phyloP scores from a whole-genome alignment of 2,797 vertebrate species.

The Moxostoma hubbsi region DNA sequence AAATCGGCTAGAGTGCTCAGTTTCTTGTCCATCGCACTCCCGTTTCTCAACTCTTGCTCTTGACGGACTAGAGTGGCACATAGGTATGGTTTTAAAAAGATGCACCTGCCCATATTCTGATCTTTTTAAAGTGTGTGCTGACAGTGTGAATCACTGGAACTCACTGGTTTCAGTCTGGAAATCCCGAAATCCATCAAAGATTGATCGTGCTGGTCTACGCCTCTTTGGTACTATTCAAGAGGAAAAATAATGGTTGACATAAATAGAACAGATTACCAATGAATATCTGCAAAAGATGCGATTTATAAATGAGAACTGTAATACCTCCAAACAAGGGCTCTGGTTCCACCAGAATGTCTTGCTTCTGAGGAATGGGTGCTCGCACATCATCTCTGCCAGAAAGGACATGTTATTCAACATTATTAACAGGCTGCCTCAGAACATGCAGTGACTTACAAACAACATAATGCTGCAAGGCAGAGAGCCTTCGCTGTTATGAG shows the following conservation, averaged over 20 bases:
- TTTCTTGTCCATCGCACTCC: conserved; percentile 96
- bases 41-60: conserved; percentile 97
- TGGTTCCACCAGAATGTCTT: conserved; percentile 97
- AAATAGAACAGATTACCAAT: not conserved
- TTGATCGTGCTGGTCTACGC: conserved; percentile 94
- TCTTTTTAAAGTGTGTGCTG: not conserved
- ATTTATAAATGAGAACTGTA: not conserved
- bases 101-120: not conserved
- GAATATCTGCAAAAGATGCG: not conserved
- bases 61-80: conserved; percentile 86
- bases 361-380: conserved; percentile 98
- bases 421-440: not conserved
- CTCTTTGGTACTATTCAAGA: conserved; percentile 89
- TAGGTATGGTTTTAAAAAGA: conserved; percentile 2
- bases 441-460: conserved; percentile 9
- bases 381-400: conserved; percentile 90
- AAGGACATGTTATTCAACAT: conserved; percentile 35
- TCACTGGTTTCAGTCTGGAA: conserved; percentile 99
- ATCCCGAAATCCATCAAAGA: conserved; percentile 98
- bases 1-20: conserved; percentile 97
- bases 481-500: not conserved
- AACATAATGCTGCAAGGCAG: not conserved
- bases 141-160: conserved; percentile 48
- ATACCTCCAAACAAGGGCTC: conserved; percentile 96
- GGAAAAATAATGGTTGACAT: not conserved